Evolutionary conservation across 1,140 invertebrate genomes (phyloP), one percentile per base, ranked within the genome.

Genomic region (Helicoverpa zea): DNA sequence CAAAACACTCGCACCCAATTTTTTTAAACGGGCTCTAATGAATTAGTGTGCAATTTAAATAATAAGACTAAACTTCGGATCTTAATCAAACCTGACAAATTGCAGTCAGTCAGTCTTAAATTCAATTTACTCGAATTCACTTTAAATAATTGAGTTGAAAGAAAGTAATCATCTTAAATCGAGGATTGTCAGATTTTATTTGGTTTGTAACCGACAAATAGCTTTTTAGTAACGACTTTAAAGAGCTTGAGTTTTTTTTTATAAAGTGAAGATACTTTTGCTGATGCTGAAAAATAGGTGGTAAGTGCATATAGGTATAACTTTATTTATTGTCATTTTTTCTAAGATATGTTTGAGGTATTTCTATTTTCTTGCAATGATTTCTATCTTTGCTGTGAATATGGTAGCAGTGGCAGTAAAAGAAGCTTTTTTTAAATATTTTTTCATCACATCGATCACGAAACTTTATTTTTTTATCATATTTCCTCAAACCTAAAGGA

Each of bases 161-260:
- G 43, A 72, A 56, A 56, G 68, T 23, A 54, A 54, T 56, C 68
- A 72, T 54, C 68, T n/a, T 72, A 54, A 72, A 56, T 72, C 68
- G 16, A 14, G 14, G 52, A 72, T 72, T 72, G 68, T 35, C 66
- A 16, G 49, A 54, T 23, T 35, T 72, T 72, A 72, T 56, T 72
- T 56, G 68, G 68, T 35, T 30, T 54, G 30, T 49, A 56, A 49
- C 16, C 23, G 43, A 72, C 56, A 70, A 52, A 70, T 70, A 56
- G 13, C 68, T 72, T 70, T 52, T 51, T 2, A 51, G 16, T 70
- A 23, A 23, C 0, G 47, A 52, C 70, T 79, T 82, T 82, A 83
- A 79, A 43, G 9, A 9, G 9, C 35, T 9, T 43, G 35, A 43
- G 35, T 5, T 43, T 9, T 43, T 23, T 43, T 9, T 43, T 7